Percentiles rank a stretch among this genome's conserved stretches.
Evolutionary conservation across 2,888 invertebrate species (phyloP).

Genomic region (Pammene aurita): DNA sequence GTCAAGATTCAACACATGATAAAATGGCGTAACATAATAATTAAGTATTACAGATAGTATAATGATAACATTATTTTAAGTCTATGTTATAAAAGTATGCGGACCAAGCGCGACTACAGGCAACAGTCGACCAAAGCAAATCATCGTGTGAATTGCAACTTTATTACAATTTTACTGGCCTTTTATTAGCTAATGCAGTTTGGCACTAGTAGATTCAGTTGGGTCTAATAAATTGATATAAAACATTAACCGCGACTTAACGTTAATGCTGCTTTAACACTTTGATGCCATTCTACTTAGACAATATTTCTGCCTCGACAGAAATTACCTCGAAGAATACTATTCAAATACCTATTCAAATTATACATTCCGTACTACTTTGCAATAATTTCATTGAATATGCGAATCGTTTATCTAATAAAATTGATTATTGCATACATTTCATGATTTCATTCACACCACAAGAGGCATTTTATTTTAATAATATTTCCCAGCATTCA

Average conservation of each 20-base stretch:
- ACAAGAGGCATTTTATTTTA: not conserved
- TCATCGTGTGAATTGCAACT: not conserved
- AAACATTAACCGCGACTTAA: slow-evolving; percentile 5
- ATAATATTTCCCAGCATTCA: not conserved
- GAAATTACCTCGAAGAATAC: slow-evolving; percentile 8
- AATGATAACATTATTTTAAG: slow-evolving; percentile 35
- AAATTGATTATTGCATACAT: slow-evolving; percentile 25
- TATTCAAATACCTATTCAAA: slow-evolving; percentile 27
- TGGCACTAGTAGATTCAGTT: slow-evolving; percentile 23
- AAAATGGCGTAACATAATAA: slow-evolving; percentile 32
- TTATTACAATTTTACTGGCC: not conserved
- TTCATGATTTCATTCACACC: slow-evolving; percentile 17
- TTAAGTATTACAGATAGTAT: slow-evolving; percentile 34
- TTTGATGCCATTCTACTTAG: slow-evolving; percentile 4
- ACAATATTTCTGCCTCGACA: slow-evolving; percentile 9
- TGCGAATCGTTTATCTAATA: slow-evolving; percentile 1
- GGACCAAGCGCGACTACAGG: slow-evolving; percentile 24
- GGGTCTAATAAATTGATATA: slow-evolving; percentile 4
- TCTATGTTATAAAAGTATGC: slow-evolving; percentile 32
- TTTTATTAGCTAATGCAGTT: slow-evolving; percentile 2
- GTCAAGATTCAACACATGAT: slow-evolving; percentile 37
- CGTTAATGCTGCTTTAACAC: slow-evolving; percentile 26
- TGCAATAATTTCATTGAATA: slow-evolving; percentile 19
- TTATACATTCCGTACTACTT: slow-evolving; percentile 19
- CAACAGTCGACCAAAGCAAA: slow-evolving; percentile 35